Conservation (phyloP, 2,888 invertebrate genomes). For the Epinotia ramella region DNA sequence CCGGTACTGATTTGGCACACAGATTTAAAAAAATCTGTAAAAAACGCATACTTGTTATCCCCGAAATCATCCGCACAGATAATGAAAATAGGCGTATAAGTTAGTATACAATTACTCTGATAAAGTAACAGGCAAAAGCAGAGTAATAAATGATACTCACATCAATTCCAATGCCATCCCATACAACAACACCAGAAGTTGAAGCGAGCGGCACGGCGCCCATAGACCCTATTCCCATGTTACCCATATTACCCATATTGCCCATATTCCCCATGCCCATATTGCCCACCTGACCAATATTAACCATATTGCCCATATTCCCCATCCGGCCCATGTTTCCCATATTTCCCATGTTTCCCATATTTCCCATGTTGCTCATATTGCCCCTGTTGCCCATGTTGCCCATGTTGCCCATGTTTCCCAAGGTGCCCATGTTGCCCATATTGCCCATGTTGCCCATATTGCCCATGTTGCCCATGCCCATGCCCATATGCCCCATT, state of each 20-base stretch:
- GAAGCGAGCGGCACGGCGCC: constrained; percentile 58
- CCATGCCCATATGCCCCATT: constrained; percentile 36
- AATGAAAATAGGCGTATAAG: too few relatives aligned
- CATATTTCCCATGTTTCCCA: not conserved
- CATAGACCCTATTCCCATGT: constrained; percentile 3
- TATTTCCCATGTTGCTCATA: constrained; percentile 30
- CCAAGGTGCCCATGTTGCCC: not conserved
- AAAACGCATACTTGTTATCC: too few relatives aligned
- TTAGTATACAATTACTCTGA: too few relatives aligned
- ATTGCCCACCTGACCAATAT: constrained; percentile 8
- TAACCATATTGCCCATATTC: constrained; percentile 53
- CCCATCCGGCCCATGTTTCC: constrained; percentile 45
- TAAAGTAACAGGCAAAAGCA: too few relatives aligned
- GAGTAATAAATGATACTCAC: constrained; percentile 52
- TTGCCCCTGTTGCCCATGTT: too few relatives aligned
- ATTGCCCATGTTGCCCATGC: too few relatives aligned
- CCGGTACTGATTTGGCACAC: too few relatives aligned
- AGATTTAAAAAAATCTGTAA: too few relatives aligned
- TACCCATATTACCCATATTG: constrained; percentile 30
- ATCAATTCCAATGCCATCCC: constrained; percentile 77
- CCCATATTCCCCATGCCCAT: constrained; percentile 25
- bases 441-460: constrained; percentile 32
- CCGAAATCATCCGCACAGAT: too few relatives aligned
- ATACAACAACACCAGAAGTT: constrained; percentile 62
- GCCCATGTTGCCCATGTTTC: constrained; percentile 46